Conservation (phyloP, 2,888 invertebrate genomes). For the Hecatera dysodea region DNA sequence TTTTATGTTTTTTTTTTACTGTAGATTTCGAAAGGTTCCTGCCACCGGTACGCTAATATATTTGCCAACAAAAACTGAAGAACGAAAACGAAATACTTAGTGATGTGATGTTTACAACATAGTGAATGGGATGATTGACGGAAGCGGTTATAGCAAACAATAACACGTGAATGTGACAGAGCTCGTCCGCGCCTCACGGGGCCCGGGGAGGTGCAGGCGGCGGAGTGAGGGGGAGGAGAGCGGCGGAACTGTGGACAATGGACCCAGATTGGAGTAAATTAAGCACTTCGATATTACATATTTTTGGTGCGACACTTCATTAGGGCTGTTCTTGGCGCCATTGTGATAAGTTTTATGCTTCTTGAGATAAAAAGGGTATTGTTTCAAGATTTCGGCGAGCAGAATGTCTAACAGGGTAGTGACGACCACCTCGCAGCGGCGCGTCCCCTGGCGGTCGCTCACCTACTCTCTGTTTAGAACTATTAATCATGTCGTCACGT, state of each 20-base stretch:
- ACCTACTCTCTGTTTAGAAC: neutral
- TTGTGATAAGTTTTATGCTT: conserved; percentile 44
- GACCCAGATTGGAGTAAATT: conserved; percentile 19
- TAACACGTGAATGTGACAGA: too few relatives aligned
- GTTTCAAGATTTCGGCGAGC: conserved; percentile 21
- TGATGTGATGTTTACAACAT: too few relatives aligned
- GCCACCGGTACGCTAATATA: too few relatives aligned
- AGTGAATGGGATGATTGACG: too few relatives aligned
- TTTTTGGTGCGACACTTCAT: conserved; percentile 42
- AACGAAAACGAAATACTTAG: too few relatives aligned
- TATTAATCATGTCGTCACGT: conserved; percentile 1
- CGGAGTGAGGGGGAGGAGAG: neutral
- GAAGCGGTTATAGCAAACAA: too few relatives aligned
- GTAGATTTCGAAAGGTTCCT: too few relatives aligned
- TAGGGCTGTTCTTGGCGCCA: conserved; percentile 26
- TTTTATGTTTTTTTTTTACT: too few relatives aligned
- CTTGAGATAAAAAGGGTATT: conserved; percentile 43
- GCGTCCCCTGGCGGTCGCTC: neutral
- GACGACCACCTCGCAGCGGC: neutral
- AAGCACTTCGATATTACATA: conserved; percentile 17
- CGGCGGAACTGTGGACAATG: conserved; percentile 25
- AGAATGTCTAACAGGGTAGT: neutral
- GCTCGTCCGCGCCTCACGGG: too few relatives aligned
- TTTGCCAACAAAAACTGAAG: too few relatives aligned
- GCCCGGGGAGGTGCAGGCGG: neutral